Conservation (phyloP, 2,797 vertebrate genomes). For the Xenentodon cancila region DNA sequence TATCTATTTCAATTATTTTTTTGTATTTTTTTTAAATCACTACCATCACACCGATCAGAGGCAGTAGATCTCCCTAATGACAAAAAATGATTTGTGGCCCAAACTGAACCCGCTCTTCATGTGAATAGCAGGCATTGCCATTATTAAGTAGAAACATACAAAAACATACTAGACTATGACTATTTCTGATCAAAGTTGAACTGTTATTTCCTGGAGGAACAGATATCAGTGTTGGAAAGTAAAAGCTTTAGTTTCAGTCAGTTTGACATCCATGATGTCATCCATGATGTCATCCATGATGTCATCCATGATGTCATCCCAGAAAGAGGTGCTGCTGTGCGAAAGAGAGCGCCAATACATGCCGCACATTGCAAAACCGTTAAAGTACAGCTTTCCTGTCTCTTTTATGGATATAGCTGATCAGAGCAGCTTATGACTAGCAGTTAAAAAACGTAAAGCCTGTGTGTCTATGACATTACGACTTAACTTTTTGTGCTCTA, state of each 20-base stretch:
- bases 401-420: slow-evolving; percentile 20
- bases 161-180: slow-evolving; percentile 13
- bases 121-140: too few relatives aligned
- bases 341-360: slow-evolving; percentile 1
- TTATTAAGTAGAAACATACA: not conserved
- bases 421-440: slow-evolving; percentile 35
- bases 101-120: too few relatives aligned
- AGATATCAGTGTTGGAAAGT: slow-evolving; percentile 18
- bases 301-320: too few relatives aligned
- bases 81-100: too few relatives aligned
- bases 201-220: slow-evolving; percentile 13
- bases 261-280: slow-evolving; percentile 31
- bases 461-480: slow-evolving; percentile 65
- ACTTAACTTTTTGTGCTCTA: slow-evolving; percentile 45
- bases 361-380: slow-evolving; percentile 3
- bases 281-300: too few relatives aligned
- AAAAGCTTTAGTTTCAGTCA: slow-evolving; percentile 33
- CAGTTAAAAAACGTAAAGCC: slow-evolving; percentile 52
- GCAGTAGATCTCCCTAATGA: too few relatives aligned
- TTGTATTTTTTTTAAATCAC: too few relatives aligned
- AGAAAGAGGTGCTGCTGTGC: not conserved
- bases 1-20: too few relatives aligned
- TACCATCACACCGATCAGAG: too few relatives aligned
- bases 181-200: slow-evolving; percentile 12
- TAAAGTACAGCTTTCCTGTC: not conserved